A percentile compares a stretch with the other conserved stretches of the same genome.
Conservation (phyloP, 2,797 vertebrate species). For the Nyctalus aviator region DNA sequence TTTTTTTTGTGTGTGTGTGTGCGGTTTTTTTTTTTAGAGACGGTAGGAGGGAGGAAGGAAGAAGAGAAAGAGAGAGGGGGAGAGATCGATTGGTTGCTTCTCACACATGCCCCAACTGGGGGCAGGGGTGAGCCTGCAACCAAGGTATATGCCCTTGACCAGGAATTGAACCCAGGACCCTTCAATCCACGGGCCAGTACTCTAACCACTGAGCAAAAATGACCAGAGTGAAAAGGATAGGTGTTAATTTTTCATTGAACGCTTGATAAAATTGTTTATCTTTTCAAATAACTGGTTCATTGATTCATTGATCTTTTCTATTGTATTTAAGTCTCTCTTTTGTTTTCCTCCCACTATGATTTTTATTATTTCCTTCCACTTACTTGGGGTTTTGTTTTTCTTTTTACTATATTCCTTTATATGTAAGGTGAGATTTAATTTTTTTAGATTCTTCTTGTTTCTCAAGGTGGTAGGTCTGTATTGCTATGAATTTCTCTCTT, state of each 20-base stretch:
- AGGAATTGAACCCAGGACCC: background rate
- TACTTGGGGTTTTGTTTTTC: too few species aligned
- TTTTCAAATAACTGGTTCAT: background rate
- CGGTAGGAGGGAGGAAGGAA: background rate
- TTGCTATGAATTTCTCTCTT: background rate
- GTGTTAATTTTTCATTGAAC: too few species aligned
- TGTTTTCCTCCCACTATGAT: too few species aligned
- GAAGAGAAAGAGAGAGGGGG: too few species aligned
- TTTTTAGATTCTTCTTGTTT: background rate
- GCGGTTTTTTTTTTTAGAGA: background rate
- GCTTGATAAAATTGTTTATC: too few species aligned
- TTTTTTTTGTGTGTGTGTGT: background rate
- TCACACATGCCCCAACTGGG: background rate
- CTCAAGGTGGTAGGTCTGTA: background rate
- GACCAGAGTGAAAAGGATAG: too few species aligned
- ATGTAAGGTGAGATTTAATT: background rate
- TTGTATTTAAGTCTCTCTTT: background rate
- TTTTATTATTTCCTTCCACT: too few species aligned
- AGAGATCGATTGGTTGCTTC: background rate
- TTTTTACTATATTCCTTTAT: too few species aligned
- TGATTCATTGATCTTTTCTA: background rate
- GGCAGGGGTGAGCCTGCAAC: background rate
- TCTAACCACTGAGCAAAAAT: background rate
- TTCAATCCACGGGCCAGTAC: background rate
- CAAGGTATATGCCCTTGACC: background rate